These are phyloP conservation scores for Cheirogaleus medius DNA, from an alignment of 2,113 vertebrate genomes.

Conservation along the genomic window DNA sequence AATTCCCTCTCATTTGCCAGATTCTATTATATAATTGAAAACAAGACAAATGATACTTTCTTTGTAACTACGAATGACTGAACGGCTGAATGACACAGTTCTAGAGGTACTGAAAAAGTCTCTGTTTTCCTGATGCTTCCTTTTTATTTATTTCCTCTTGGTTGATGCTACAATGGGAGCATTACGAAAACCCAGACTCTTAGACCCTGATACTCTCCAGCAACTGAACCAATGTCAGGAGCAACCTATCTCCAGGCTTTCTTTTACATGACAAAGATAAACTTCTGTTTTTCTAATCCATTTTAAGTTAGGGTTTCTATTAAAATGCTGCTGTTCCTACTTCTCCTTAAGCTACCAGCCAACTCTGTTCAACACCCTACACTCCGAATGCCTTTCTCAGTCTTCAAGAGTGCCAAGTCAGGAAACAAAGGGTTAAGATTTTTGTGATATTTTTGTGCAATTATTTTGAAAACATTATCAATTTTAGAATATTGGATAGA, in stretches of 20 bases:
- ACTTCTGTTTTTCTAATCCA: background rate
- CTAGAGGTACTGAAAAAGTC: background rate
- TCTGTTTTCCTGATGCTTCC: background rate
- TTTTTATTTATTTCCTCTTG: background rate
- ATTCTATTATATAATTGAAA: background rate
- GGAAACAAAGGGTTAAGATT: background rate
- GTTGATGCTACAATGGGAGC: background rate
- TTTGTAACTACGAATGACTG: background rate
- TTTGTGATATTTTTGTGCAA: background rate
- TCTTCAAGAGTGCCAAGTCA: background rate
- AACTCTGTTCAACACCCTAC: no score
- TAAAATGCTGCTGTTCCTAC: background rate
- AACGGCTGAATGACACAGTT: no score
- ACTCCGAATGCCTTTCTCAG: background rate
- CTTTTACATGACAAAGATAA: background rate
- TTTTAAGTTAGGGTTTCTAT: background rate
- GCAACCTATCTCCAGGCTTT: background rate
- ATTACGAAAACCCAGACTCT: background rate
- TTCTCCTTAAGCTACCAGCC: background rate
- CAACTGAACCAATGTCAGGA: rapidly evolving
- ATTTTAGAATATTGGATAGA: background rate
- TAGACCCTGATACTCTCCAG: background rate
- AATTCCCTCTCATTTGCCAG: background rate
- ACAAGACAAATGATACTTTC: background rate
- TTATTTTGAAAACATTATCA: background rate